These are phyloP conservation scores for Corvus hawaiiensis DNA, from an alignment of 2,113 vertebrate species.

Conservation along the genomic window DNA sequence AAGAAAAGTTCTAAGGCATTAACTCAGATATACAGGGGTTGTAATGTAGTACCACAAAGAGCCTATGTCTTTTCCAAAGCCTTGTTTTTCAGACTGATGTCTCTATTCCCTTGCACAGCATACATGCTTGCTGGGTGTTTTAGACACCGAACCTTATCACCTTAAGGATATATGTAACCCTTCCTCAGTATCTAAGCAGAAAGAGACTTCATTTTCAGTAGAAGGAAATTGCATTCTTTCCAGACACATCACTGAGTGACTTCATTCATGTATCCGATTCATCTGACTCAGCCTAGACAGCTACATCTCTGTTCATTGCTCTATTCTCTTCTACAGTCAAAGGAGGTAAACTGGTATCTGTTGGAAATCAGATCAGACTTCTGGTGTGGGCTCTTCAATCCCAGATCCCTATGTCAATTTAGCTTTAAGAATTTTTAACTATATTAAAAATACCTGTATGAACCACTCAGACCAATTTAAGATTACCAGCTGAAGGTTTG, in stretches of 20 bases:
- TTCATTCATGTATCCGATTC: neutral
- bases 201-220: neutral
- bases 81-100: neutral
- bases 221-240: neutral
- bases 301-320: neutral
- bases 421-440: neutral
- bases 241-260: neutral
- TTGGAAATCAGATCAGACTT: neutral
- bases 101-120: neutral
- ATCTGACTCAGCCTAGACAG: neutral
- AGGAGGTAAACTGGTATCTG: accelerated
- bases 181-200: neutral
- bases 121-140: neutral
- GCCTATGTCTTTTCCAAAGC: neutral
- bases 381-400: neutral
- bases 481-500: neutral
- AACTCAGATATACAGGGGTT: neutral
- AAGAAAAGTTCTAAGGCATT: neutral
- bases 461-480: neutral
- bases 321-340: neutral
- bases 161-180: neutral
- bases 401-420: neutral
- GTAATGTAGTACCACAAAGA: neutral
- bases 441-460: neutral
- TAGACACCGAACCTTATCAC: neutral